Base-by-base conservation (phyloP, 2,113 vertebrate genomes). In the Anolis carolinensis region DNA sequence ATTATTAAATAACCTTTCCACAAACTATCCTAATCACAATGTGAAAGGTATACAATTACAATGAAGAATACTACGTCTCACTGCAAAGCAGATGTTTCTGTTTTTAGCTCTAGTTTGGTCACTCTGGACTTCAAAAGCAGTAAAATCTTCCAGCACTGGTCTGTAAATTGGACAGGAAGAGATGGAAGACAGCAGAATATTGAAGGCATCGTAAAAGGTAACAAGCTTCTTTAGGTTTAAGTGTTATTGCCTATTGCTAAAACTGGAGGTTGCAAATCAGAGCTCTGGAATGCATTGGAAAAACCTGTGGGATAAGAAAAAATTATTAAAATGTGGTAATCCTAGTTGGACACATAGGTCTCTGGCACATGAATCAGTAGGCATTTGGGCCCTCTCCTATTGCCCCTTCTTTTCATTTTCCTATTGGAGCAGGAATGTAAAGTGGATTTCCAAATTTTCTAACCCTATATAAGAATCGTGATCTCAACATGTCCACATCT, bases 71-170 rank as follows among this genome's bases (percentile, higher is more conserved):
- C 83, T 87, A 91, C 0, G 52, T 90, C 84, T 87, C 75, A 90
- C 93, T 89, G 77, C 87, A 70, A 94, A 84, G 85, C 13, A 4
- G 0, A 5, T 3, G 74, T 44, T 68, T 32, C 84, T 93, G 36
- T 90, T 87, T 91, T 93, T 87, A 92, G 86, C 86, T 78, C 84
- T 85, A 77, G 48, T 81, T 50, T 71, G 59, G 36, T 77, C 44
- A 52, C 88, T 93, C 76, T 67, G 87, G 91, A 93, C 92, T 92
- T 94, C 93, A 94, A 94, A 84, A 94, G 90, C 50, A 84, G 59
- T 25, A 74, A 48, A 79, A 44, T 39, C 55, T 92, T 0, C 0
- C 39, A 90, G 84, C 88, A 93, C 9, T 76, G 83, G 34, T 48
- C 30, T 18, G 10, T 65, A 80, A 50, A 81, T 76, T 67, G 81